Conservation (phyloP, 2,113 vertebrate genomes). For the Zosterops pallidus region DNA sequence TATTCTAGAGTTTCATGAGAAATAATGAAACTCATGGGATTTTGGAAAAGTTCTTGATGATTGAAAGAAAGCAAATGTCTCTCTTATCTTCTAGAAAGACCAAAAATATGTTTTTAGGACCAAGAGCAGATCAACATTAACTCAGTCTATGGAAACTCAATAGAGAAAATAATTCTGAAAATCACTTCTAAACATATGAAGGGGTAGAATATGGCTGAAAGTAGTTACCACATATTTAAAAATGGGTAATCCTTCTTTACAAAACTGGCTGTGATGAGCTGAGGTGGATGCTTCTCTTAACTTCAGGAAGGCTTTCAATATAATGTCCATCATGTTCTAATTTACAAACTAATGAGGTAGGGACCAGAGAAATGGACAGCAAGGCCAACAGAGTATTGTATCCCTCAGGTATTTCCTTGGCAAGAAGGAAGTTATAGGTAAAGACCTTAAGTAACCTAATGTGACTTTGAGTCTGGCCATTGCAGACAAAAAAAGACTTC, state of each 20-base stretch:
- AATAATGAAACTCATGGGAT: not conserved
- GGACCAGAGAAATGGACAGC: not conserved
- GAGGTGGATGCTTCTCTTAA: not conserved
- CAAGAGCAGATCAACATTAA: not conserved
- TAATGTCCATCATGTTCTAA: not conserved
- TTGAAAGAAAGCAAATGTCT: not conserved
- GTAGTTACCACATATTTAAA: not conserved
- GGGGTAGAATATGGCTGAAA: not conserved
- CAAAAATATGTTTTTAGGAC: not conserved
- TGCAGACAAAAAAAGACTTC: not conserved
- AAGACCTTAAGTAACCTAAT: not conserved
- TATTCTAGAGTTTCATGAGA: not conserved
- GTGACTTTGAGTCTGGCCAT: not conserved
- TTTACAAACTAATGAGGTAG: not conserved
- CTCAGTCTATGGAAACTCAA: rapidly evolving
- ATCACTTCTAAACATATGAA: not conserved
- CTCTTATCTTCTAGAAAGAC: not conserved
- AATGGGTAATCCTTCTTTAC: not conserved
- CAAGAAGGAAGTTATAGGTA: not conserved
- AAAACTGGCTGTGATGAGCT: not conserved
- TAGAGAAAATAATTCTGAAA: not conserved
- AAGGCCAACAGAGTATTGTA: not conserved
- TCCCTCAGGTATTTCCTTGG: not conserved
- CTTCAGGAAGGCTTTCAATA: not conserved
- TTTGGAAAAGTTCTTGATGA: not conserved